Base-by-base conservation (phyloP, 2,888 invertebrate species). In the Phalera bucephala region DNA sequence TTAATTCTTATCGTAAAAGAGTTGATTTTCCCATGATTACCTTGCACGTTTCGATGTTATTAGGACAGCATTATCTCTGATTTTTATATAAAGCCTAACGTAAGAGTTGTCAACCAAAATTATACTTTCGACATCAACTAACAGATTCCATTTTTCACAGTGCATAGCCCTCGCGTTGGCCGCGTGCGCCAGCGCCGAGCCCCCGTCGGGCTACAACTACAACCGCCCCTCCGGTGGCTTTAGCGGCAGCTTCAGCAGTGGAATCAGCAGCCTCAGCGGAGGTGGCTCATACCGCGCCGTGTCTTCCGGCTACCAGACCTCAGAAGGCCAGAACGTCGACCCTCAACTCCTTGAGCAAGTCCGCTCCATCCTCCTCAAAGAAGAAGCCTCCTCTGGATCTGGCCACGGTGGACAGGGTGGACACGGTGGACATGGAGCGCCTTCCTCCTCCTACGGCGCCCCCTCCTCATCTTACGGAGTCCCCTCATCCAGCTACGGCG, bases 251-350 rank as follows among this genome's bases (percentile, higher is more conserved):
- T 73, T 76, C 53, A 60, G 68, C 56, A 58, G 77, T 36, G 83
- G 88, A 6, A 28, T 28, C 28, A 15, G 28, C 28, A 10, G 15
- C 19, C 52, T 59, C 5, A 59, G 53, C 64, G 93, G 94, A 45
- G 93, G 94, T 40, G 94, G 94, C 52, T 92, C 93, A 53, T 95
- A 94, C 90, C 93, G 92, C 52, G 93, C 94, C 55, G 95, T 95
- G 36, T 93, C 94, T 60, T 92, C 93, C 55, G 96, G 96, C 55
- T 93, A 92, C 88, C 94, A 95, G 79, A 95, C 95, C 63, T 94
- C 92, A 61, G 96, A 96, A 77, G 96, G 96, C 48, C 95, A 95
- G 66, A 92, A 94, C 80, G 95, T 96, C 57, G 96, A 96, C 85
- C 91, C 92, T 20, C 93, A 93, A 51, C 93, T 96, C 55, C 91